Evolutionary conservation across 2,113 vertebrate species (phyloP).

Genomic region (Callorhinus ursinus): DNA sequence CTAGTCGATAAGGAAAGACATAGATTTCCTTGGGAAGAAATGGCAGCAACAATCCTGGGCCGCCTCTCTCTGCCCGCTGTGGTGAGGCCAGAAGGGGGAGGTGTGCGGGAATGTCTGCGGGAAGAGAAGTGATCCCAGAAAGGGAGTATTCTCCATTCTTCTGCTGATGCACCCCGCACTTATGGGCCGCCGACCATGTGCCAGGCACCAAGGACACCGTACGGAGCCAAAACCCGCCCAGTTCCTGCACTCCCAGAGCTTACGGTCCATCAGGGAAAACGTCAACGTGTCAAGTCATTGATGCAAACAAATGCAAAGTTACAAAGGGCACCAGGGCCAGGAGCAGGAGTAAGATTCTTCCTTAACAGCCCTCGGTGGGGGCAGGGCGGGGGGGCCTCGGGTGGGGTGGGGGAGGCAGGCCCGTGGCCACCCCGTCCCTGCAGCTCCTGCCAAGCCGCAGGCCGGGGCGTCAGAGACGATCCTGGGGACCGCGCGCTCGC

Average conservation of each 20-base stretch:
- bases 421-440: rapidly evolving
- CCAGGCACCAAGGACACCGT: not conserved
- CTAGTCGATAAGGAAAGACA: not conserved
- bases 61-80: not conserved
- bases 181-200: not conserved
- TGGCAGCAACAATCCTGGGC: too few relatives aligned
- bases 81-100: not conserved
- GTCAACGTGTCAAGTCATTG: not conserved
- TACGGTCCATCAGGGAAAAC: rapidly evolving
- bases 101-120: not conserved
- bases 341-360: not conserved
- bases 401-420: too few relatives aligned
- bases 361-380: not conserved
- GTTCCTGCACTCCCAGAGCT: not conserved
- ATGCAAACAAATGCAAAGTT: not conserved
- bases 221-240: not conserved
- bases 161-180: not conserved
- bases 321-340: not conserved
- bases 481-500: not conserved
- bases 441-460: too few relatives aligned
- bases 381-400: too few relatives aligned
- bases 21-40: not conserved
- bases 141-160: not conserved
- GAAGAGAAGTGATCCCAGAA: not conserved
- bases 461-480: not conserved